These are phyloP conservation scores for Turnix velox DNA, from an alignment of 2,113 vertebrate genomes.

Conservation along the genomic window DNA sequence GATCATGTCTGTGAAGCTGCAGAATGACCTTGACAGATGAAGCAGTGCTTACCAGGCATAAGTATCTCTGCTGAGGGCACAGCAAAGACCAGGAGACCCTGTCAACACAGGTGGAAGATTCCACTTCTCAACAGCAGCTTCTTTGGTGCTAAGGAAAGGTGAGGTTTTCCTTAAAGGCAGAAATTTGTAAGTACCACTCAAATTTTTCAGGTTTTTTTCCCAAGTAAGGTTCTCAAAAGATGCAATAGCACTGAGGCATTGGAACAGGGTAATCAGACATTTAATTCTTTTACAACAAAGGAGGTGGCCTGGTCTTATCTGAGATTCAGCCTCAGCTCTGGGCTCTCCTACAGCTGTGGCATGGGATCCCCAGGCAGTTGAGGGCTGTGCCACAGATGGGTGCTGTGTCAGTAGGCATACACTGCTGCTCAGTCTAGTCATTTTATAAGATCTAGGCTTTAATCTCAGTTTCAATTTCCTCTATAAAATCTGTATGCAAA, in stretches of 20 bases:
- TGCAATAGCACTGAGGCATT: not conserved
- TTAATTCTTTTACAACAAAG: not conserved
- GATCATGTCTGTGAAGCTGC: not conserved
- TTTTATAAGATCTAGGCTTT: not conserved
- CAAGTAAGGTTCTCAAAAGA: not conserved
- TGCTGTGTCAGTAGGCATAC: not conserved
- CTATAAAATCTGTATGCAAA: slow-evolving; percentile 10
- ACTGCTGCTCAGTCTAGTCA: not conserved
- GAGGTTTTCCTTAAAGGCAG: not conserved
- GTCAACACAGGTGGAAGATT: slow-evolving; percentile 33
- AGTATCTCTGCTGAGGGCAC: slow-evolving; percentile 14
- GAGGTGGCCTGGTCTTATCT: not conserved
- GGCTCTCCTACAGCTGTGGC: not conserved
- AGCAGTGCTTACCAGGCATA: slow-evolving; percentile 59
- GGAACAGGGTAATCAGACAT: not conserved
- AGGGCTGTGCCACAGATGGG: rapidly evolving
- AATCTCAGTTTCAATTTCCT: not conserved
- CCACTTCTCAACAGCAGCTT: not conserved
- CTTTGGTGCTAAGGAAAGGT: not conserved
- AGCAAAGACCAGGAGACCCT: slow-evolving; percentile 22
- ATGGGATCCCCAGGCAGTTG: not conserved
- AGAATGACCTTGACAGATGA: slow-evolving; percentile 15
- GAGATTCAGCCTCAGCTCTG: not conserved
- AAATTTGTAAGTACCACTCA: not conserved
- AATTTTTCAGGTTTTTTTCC: not conserved